These are phyloP conservation scores for Rhodeus uyekii DNA, from an alignment of 2,797 vertebrate genomes.

Conservation along the genomic window DNA sequence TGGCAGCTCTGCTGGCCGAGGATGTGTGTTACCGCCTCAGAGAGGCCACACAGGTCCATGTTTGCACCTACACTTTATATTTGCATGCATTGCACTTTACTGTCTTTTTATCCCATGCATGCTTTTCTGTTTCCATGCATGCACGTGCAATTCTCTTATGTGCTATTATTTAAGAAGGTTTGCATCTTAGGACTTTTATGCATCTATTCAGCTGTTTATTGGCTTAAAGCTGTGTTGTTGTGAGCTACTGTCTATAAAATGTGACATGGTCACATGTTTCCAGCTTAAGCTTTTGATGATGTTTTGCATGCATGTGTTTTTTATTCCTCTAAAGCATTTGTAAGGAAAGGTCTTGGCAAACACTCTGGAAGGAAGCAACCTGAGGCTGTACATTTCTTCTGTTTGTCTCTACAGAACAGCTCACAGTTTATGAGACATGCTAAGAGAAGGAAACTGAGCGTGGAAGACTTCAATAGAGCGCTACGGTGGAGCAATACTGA, in stretches of 20 bases:
- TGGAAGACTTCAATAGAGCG: slow-evolving; percentile 92
- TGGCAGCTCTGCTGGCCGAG: slow-evolving; percentile 86
- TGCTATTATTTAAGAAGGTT: background rate
- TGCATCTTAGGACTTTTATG: background rate
- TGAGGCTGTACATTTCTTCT: background rate
- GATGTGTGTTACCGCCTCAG: slow-evolving; percentile 92
- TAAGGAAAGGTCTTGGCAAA: background rate
- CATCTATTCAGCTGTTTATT: background rate
- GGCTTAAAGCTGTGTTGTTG: background rate
- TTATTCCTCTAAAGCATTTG: background rate
- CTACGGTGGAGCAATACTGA: slow-evolving; percentile 93
- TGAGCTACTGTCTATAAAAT: background rate
- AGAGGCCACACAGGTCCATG: slow-evolving; percentile 85
- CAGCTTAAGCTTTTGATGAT: background rate
- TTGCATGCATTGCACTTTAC: background rate
- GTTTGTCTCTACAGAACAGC: slow-evolving; percentile 78
- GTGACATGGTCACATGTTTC: background rate
- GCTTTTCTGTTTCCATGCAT: background rate
- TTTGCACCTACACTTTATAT: background rate
- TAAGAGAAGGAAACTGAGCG: slow-evolving; percentile 86
- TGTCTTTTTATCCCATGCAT: background rate
- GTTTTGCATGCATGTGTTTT: background rate
- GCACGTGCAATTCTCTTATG: background rate
- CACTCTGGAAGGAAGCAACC: background rate
- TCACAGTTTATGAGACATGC: slow-evolving; percentile 94